phyloP scores from a whole-genome alignment of 2,797 vertebrate species.

The Cuniculus paca region DNA sequence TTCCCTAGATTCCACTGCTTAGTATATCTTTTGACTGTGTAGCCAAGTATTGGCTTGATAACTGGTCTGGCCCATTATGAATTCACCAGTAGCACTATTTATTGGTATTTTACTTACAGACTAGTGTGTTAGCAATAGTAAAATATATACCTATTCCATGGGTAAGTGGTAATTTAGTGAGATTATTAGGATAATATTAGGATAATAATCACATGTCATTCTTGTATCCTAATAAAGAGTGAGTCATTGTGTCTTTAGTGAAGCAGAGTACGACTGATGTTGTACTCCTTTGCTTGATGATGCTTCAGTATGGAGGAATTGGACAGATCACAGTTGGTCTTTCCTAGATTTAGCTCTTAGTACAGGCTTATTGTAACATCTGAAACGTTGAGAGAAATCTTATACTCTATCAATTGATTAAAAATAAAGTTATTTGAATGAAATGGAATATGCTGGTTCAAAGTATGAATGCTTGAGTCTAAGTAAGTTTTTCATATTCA shows the following conservation, averaged over 20 bases:
- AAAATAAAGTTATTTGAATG: background rate
- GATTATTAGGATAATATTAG: background rate
- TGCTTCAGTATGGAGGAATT: background rate
- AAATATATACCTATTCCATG: background rate
- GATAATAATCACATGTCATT: too few species aligned
- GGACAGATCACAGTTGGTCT: background rate
- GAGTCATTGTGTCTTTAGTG: background rate
- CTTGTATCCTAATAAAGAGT: background rate
- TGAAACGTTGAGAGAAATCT: slow-evolving; percentile 22
- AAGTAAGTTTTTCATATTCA: slow-evolving; percentile 5
- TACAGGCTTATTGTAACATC: background rate
- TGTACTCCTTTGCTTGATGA: background rate
- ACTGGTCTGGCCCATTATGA: background rate
- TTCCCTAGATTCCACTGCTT: background rate
- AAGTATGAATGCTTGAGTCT: background rate
- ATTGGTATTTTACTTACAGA: background rate
- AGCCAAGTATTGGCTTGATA: background rate
- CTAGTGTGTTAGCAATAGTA: background rate
- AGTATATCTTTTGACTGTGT: background rate
- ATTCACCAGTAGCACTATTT: slow-evolving; percentile 9
- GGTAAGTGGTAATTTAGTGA: background rate
- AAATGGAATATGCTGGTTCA: background rate
- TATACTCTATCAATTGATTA: background rate
- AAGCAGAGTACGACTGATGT: background rate
- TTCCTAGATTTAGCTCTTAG: background rate